Conservation (phyloP, 2,888 invertebrate genomes). For the Fragum sueziense region DNA sequence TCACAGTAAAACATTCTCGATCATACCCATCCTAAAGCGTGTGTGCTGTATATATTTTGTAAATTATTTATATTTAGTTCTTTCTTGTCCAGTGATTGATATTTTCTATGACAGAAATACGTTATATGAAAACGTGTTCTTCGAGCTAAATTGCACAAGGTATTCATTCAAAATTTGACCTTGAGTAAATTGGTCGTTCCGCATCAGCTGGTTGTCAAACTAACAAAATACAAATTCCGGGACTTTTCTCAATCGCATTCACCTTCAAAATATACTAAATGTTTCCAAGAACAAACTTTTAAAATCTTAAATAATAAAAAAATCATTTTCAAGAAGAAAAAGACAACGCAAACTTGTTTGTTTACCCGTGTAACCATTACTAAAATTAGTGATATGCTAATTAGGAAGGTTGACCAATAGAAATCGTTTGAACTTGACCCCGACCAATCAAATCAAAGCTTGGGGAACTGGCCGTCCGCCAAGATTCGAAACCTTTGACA, state of each 20-base stretch:
- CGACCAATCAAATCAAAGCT: slow-evolving; percentile 60
- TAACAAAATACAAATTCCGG: background rate
- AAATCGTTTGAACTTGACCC: background rate
- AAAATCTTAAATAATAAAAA: too few relatives aligned
- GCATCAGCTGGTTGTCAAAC: slow-evolving; percentile 42
- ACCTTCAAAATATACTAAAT: too few relatives aligned
- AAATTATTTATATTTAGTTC: too few relatives aligned
- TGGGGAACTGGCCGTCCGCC: slow-evolving; percentile 61
- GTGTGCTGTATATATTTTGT: too few relatives aligned
- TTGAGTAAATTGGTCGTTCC: slow-evolving; percentile 8
- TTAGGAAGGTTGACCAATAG: slow-evolving; percentile 52
- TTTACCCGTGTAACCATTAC: slow-evolving; percentile 48
- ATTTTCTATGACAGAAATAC: too few relatives aligned
- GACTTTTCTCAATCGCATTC: too few relatives aligned
- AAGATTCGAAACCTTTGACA: slow-evolving; percentile 69
- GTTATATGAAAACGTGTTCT: too few relatives aligned
- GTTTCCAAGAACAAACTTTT: too few relatives aligned
- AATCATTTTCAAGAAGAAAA: too few relatives aligned
- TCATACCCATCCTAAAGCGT: too few relatives aligned
- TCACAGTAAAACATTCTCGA: too few relatives aligned
- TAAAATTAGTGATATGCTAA: slow-evolving; percentile 64
- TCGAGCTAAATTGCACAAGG: background rate
- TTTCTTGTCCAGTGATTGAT: too few relatives aligned
- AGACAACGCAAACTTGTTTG: slow-evolving; percentile 31
- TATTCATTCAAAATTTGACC: slow-evolving; percentile 6